Evolutionary conservation across 2,113 vertebrate species (phyloP), one percentile per base, ranked within the genome.

Genomic region (Sander vitreus): DNA sequence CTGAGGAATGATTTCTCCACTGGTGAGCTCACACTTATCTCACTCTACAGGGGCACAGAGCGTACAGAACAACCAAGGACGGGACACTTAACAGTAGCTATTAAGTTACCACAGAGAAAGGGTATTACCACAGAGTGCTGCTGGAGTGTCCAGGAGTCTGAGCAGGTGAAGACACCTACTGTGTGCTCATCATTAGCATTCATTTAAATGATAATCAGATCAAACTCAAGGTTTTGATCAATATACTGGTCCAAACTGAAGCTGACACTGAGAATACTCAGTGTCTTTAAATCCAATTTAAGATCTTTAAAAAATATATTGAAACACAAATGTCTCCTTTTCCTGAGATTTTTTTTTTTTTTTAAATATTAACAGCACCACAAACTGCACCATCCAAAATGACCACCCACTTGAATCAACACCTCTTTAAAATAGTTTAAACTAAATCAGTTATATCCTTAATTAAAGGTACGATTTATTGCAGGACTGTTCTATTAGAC

Each of bases 141-240:
- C 85, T 63, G 63, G 70, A 78, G 66, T 21, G 50, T 76, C 62
- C 30, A 48, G 59, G n/a, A 67, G 67, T 33, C 73, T 71, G 78
- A 75, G 63, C 89, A 77, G 73, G 71, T 84, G 60, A 62, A 76
- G 63, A 60, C 75, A 23, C 83, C 77, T 47, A 54, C 82, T 84
- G 62, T 69, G 84, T 68, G 57, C 66, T 85, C 75, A 88, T 90
- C 85, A 84, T 54, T 54, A 60, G 21, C 43, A 27, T 69, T 30
- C 51, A 82, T 88, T 85, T 85, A 62, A 86, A 86, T 77, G 58
- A 78, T 83, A 86, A 86, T 84, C 57, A 80, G 67, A 57, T 74
- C 9, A 53, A 47, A 72, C 71, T 80, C 57, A 5, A 63, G 69
- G 33, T 80, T 77, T 72, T 3, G 4, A 60, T 47, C 8, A 51